Conservation (phyloP, 2,888 invertebrate species). For the Nysson spinosus region DNA sequence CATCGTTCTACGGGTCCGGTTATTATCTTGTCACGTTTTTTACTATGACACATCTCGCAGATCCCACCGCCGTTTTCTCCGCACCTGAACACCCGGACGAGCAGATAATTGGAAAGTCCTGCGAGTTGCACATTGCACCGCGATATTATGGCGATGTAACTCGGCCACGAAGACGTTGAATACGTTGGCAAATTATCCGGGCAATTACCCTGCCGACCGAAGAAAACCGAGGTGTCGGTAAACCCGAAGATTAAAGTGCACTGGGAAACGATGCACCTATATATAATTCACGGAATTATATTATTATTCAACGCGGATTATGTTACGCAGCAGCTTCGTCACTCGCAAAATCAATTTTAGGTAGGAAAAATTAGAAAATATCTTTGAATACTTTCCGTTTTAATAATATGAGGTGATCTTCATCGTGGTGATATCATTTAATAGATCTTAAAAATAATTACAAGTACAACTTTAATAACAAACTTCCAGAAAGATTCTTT, state of each 20-base stretch:
- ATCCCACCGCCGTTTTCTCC: background rate
- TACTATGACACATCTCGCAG: no score
- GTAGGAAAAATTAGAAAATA: no score
- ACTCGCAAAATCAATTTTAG: no score
- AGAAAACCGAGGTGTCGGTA: background rate
- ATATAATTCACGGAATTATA: conserved; percentile 13
- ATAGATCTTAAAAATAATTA: no score
- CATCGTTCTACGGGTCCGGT: no score
- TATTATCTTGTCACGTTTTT: no score
- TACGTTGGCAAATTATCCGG: conserved; percentile 30
- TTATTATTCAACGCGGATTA: conserved; percentile 25
- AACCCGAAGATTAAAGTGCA: background rate
- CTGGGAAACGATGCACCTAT: background rate
- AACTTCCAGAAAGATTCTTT: no score
- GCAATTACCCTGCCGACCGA: conserved; percentile 26
- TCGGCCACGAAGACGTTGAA: conserved; percentile 10
- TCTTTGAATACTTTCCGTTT: no score
- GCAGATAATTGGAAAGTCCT: conserved; percentile 34
- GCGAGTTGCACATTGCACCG: background rate
- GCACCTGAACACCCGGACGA: conserved; percentile 3
- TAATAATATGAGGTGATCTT: no score
- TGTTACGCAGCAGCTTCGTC: conserved; percentile 9
- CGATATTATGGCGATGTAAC: conserved; percentile 25
- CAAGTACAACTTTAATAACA: no score
- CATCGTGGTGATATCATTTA: no score